Evolutionary conservation across 2,888 invertebrate species (phyloP).

Genomic region (Polymixis flavicincta): DNA sequence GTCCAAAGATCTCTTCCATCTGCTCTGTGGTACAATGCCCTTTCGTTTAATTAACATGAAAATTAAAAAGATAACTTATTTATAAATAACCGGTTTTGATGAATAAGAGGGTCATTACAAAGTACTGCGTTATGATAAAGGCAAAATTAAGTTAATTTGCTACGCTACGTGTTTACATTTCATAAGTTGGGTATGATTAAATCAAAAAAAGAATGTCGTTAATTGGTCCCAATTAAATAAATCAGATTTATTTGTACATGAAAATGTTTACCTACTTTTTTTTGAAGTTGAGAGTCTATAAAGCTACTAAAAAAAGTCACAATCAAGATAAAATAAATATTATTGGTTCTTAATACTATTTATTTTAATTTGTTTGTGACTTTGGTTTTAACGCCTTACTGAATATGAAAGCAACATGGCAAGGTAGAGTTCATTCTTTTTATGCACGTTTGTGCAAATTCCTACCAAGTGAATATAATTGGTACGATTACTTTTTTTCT

Average conservation of each 20-base stretch:
- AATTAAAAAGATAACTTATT: slow-evolving; percentile 1
- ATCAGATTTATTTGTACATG: neutral
- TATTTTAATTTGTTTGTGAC: too few species aligned
- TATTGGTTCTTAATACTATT: too few species aligned
- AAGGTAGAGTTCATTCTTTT: neutral
- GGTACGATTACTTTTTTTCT: neutral
- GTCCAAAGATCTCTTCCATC: too few species aligned
- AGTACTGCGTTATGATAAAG: neutral
- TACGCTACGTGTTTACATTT: neutral
- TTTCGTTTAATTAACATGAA: neutral
- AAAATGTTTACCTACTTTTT: neutral
- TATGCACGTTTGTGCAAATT: neutral
- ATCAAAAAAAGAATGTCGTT: neutral
- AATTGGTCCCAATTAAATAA: neutral
- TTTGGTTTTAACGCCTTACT: slow-evolving; percentile 35
- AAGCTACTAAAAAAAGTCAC: neutral
- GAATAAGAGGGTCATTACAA: neutral
- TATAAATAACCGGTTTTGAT: neutral
- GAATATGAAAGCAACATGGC: slow-evolving; percentile 10
- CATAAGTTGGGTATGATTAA: neutral
- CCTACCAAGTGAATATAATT: neutral
- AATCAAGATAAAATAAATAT: neutral
- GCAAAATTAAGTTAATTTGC: neutral
- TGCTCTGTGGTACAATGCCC: neutral
- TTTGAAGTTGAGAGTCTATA: neutral